Evolutionary conservation across 2,888 invertebrate species (phyloP), one percentile per base, ranked within the genome.

Genomic region (Harpalus rufipes): DNA sequence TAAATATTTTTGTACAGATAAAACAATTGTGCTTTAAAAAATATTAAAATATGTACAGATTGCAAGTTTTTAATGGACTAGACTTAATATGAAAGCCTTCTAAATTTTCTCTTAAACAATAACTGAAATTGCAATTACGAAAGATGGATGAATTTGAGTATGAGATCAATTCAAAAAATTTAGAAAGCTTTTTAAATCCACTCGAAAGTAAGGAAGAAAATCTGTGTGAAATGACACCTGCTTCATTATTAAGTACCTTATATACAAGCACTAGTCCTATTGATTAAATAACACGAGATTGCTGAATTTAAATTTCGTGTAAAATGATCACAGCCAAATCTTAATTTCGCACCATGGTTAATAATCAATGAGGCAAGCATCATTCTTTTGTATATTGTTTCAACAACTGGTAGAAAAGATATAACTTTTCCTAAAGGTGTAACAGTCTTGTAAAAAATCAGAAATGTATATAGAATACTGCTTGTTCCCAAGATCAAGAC

Each of bases 211-310:
- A 63, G 10, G 65, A 65, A 68, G 39, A 68, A 68, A 68, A 81
- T 51, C 51, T 63, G 68, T 58, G 56, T 12, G 51, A 68, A 58
- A 81, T 81, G 81, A 81, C 68, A 81, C 81, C 72, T 81, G 81
- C 81, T 18, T 81, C 81, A 81, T 68, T 68, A 44, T 81, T 81
- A 81, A 81, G 81, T 81, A 81, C 81, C 58, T 56, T 81, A 81
- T 81, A 51, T 81, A 81, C 68, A 61, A 65, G 63, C 39, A 80
- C 80, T 78, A 80, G 59, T 80, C 61, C 80, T 80, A 78, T 25
- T 58, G 14, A 51, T 78, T 59, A 80, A 7, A 61, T 80, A 61
- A 80, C 80, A 80, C 80, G 59, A 80, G 21, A 58, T 58, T 78
- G 58, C 56, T 51, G 21, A 74, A 74, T 44, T 74, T 44, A 74